phyloP scores from a whole-genome alignment of 1,140 invertebrate species.

The Vanessa atalanta region DNA sequence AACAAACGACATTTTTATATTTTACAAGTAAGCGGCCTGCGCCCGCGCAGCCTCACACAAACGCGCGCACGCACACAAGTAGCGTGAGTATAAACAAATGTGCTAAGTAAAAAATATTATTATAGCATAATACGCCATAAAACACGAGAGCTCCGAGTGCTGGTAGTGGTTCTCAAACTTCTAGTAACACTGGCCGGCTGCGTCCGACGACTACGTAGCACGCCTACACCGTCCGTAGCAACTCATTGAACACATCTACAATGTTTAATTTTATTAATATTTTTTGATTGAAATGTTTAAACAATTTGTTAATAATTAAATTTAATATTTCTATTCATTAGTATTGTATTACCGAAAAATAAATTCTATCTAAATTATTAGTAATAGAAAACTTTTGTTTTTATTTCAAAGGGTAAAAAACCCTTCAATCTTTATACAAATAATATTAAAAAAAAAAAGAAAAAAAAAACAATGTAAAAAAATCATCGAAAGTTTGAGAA shows the following conservation, averaged over 20 bases:
- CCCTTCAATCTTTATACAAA: no score
- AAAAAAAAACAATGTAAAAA: conserved; percentile 10
- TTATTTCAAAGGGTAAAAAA: no score
- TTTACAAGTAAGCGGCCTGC: conserved; percentile 50
- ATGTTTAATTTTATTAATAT: not conserved
- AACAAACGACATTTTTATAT: conserved; percentile 70
- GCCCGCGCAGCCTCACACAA: conserved; percentile 38
- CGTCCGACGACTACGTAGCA: conserved; percentile 42
- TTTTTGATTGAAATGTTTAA: not conserved
- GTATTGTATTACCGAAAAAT: not conserved
- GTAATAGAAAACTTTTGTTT: no score
- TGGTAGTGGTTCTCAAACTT: conserved; percentile 63
- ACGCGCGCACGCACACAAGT: conserved; percentile 45
- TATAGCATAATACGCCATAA: conserved; percentile 78
- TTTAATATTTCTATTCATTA: not conserved
- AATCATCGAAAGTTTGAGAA: conserved; percentile 60
- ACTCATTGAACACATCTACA: not conserved
- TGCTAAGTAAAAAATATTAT: conserved; percentile 81
- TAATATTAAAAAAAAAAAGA: conserved; percentile 14
- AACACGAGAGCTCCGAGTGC: conserved; percentile 59
- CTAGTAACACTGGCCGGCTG: conserved; percentile 30
- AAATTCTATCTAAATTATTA: no score
- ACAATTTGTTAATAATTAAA: not conserved
- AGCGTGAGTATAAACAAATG: conserved; percentile 66
- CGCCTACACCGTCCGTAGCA: conserved; percentile 49